phyloP scores from a whole-genome alignment of 2,797 vertebrate genomes.

The Mus caroli region DNA sequence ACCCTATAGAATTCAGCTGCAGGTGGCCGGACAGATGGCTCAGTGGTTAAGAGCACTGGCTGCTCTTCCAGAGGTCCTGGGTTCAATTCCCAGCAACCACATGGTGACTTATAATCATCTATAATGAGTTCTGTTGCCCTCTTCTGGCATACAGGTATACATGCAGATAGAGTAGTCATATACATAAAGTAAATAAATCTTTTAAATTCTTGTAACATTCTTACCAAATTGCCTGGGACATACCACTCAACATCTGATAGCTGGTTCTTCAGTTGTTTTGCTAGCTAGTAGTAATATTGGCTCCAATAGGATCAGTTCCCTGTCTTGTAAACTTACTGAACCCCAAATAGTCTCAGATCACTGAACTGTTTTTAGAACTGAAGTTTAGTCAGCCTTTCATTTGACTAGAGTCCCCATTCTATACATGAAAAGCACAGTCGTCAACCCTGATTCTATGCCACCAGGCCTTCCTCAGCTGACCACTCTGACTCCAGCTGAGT shows the following conservation, averaged over 20 bases:
- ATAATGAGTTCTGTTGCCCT: neutral
- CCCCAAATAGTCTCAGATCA: conserved; percentile 60
- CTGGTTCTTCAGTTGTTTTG: neutral
- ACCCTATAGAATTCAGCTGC: neutral
- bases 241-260: neutral
- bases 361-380: conserved; percentile 64
- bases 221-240: neutral
- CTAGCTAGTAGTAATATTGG: conserved; percentile 17
- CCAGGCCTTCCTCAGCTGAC: conserved; percentile 27
- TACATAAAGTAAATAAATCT: neutral
- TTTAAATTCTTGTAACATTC: neutral
- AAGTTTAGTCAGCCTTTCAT: conserved; percentile 69
- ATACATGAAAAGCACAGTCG: conserved; percentile 41
- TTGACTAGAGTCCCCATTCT: conserved; percentile 32
- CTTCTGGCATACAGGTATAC: neutral
- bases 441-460: conserved; percentile 16
- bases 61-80: neutral
- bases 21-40: neutral
- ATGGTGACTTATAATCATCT: neutral
- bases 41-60: neutral
- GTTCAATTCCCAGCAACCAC: neutral
- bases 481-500: neutral
- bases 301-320: conserved; percentile 14
- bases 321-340: conserved; percentile 48
- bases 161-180: neutral